phyloP scores from a whole-genome alignment of 2,797 vertebrate species.

The Threskiornis aethiopicus region DNA sequence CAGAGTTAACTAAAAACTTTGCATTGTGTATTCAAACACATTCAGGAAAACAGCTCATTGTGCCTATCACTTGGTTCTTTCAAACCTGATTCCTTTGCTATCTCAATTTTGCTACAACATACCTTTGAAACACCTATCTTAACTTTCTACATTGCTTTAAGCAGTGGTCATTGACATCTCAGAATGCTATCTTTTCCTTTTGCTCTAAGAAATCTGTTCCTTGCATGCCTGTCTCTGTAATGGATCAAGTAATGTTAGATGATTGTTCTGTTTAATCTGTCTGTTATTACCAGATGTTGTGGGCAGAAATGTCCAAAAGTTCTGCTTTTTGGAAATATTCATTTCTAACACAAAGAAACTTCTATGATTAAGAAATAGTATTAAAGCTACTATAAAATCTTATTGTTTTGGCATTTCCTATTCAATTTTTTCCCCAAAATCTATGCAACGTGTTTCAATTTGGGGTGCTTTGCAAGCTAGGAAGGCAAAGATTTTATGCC shows the following conservation, averaged over 20 bases:
- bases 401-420: not conserved
- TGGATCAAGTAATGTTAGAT: not conserved
- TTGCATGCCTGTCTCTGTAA: not conserved
- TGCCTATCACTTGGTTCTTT: not conserved
- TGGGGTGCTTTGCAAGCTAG: not conserved
- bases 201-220: not conserved
- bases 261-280: not conserved
- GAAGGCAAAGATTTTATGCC: not conserved
- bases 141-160: not conserved
- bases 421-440: not conserved
- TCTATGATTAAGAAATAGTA: not conserved
- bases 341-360: not conserved
- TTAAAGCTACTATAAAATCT: not conserved
- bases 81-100: not conserved
- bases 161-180: not conserved
- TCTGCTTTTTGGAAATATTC: not conserved
- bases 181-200: not conserved
- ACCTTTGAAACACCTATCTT: rapidly evolving
- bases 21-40: not conserved
- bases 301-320: not conserved
- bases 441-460: rapidly evolving
- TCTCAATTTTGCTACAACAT: not conserved
- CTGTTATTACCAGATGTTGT: not conserved
- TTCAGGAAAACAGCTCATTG: not conserved
- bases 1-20: not conserved